Evolutionary conservation across 2,113 vertebrate species (phyloP), one percentile per base, ranked within the genome.

Genomic region (Amblyopsis rosae): DNA sequence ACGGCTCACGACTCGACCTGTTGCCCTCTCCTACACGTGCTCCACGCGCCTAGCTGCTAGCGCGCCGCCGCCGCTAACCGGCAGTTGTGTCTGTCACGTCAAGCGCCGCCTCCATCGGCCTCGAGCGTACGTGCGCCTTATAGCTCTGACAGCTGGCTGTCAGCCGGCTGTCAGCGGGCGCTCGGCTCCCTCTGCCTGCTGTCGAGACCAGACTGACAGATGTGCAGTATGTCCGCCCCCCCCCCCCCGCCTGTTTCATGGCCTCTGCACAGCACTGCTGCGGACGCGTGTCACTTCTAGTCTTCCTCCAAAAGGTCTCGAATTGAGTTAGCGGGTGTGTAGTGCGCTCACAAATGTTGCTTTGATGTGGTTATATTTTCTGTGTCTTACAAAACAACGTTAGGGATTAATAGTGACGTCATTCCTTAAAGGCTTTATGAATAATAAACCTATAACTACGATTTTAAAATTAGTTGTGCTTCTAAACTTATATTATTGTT

Each of bases 91-190:
- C 71, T 69, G 80, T 81, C 76, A 79, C 72, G 71, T 75, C 64
- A 67, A 76, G 71, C 3, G 56, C 50, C 73, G 58, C 78, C 66
- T 64, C 67, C 76, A 72, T 82, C 81, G 67, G 66, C 65, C 67
- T 67, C 72, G 12, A 17, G 64, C 72, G 13, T 59, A 51, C 62
- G 17, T 11, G 70, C 26, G 26, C 26, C 26, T 67, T 69, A 62
- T 10, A 33, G 60, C 75, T 71, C 26, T 74, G 80, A 80, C 83
- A 82, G 70, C 74, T 71, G 79, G 75, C 73, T 79, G 76, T 70
- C 32, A 7, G 67, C 59, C 1, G 50, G 16, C 49, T 9, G 9
- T 3, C 47, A 19, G 1, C 67, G 12, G 45, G 35, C 56, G 50
- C 50, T 13, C n/a, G 7, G 12, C 12, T 2, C 32, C n/a, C 1